Evolutionary conservation across 1,140 invertebrate species (phyloP).

Genomic region (Danaus melanippus): DNA sequence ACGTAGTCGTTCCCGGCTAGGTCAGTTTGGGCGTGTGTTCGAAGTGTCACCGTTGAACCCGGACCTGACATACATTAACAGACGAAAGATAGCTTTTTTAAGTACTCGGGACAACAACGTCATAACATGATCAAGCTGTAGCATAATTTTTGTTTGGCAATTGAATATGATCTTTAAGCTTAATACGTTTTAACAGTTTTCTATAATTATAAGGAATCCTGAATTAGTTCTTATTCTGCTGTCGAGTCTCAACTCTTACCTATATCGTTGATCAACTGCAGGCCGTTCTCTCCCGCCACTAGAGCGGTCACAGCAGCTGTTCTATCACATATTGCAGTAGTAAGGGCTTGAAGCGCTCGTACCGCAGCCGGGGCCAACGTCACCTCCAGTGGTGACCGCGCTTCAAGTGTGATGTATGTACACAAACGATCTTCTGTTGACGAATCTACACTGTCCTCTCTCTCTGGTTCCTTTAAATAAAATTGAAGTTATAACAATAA

Average conservation of each 20-base stretch:
- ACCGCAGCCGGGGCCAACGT: slow-evolving; percentile 79
- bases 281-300: slow-evolving; percentile 34
- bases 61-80: slow-evolving; percentile 52
- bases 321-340: slow-evolving; percentile 71
- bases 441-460: slow-evolving; percentile 60
- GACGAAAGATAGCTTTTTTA: too few species aligned
- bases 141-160: too few species aligned
- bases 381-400: slow-evolving; percentile 77
- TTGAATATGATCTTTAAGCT: too few species aligned
- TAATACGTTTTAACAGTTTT: too few species aligned
- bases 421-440: slow-evolving; percentile 73
- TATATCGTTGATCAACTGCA: slow-evolving; percentile 73
- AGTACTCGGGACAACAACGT: background rate
- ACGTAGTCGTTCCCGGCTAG: slow-evolving; percentile 66
- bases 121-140: too few species aligned
- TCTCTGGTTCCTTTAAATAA: slow-evolving; percentile 39
- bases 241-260: slow-evolving; percentile 30
- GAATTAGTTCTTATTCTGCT: too few species aligned
- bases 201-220: too few species aligned
- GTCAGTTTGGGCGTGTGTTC: slow-evolving; percentile 67
- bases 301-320: slow-evolving; percentile 45
- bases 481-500: too few species aligned
- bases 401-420: slow-evolving; percentile 78
- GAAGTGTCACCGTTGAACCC: slow-evolving; percentile 72
- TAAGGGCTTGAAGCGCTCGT: slow-evolving; percentile 75